Evolutionary conservation across 2,113 vertebrate genomes (phyloP), one percentile per base, ranked within the genome.

Genomic region (Synodontis membranacea): DNA sequence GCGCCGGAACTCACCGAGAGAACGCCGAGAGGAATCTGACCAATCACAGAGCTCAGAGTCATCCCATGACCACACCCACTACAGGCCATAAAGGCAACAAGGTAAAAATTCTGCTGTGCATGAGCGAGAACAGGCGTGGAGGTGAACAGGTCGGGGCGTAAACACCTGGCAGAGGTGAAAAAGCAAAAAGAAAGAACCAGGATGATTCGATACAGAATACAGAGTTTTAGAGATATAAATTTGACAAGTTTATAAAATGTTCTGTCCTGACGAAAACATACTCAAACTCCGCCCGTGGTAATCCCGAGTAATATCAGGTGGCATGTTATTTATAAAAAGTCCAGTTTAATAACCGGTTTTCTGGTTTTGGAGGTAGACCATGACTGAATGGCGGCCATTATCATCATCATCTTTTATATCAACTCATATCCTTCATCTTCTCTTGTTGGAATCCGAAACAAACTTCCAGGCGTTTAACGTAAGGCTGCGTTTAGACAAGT

Each of bases 21-120:
- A 93, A 93, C 88, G 90, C 96, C 42, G 91, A 89, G 83, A 86
- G 94, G 84, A 94, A 93, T 5, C 92, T 91, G 70, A 87, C 84
- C 64, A 93, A 91, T 87, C 92, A 94, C 92, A 90, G 94, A 83
- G 86, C 93, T 75, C 95, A 94, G 91, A 92, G 91, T 90, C 93
- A 95, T 89, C 87, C 89, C 68, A 90, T 90, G 90, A 89, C 88
- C 91, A 91, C 92, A 90, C 90, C 93, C 83, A 62, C 92, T 74
- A 90, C 91, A 92, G 95, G 92, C 94, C 97, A 94, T 95, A 99
- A 98, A 92, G 95, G 96, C 81, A 97, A 95, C 84, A 98, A 99
- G 97, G 98, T 99, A 90, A 87, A 60, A 56, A 8, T 52, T 0
- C 15, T 46, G 42, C 37, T 37, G 0, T 68, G 37, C 44, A 60